Base-by-base conservation (phyloP, 2,888 invertebrate species). In the Serrognathus titanus region DNA sequence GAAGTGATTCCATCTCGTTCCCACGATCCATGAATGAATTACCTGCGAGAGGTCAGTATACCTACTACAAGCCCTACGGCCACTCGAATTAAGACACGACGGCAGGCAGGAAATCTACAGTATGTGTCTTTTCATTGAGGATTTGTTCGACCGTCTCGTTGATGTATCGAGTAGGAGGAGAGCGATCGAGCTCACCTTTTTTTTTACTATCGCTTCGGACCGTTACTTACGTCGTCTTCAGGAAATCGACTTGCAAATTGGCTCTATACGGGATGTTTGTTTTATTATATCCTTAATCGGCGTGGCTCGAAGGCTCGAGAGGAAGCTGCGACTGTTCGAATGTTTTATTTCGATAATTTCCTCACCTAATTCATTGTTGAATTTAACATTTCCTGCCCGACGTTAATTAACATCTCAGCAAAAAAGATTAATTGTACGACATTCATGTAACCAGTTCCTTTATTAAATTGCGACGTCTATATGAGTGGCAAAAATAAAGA, bases 11-110 rank as follows among this genome's bases (percentile, higher is more conserved):
- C 53, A 49, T 57, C 61, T 60, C 59, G 64, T 74, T 74, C 74
- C 74, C 74, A 74, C 74, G 74, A 73, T 74, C 69, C 50, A 72
- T 75, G 72, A 71, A 75, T 75, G 74, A 74, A 75, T 61, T 63
- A 63, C 60, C 59, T 58, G 67, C 70, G 59, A 53, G 58, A 63
- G 75, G 75, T 75, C 74, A 75, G 73, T 75, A 74, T 74, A 74
- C 74, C 71, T 72, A 72, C 72, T 67, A 68, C 66, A 67, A 59
- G 51, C 55, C 65, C 62, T 52, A 36, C 50, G 63, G 65, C 59
- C 55, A 56, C 57, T 53, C 57, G 60, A 63, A 63, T 64, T 68
- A 66, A 66, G 64, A 63, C 62, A 63, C 60, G 65, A 67, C 65
- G 64, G 66, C 64, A 68, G 62, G 60, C 64, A 68, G 62, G 60